Conservation (phyloP, 2,113 vertebrate genomes). For the Chitala chitala region DNA sequence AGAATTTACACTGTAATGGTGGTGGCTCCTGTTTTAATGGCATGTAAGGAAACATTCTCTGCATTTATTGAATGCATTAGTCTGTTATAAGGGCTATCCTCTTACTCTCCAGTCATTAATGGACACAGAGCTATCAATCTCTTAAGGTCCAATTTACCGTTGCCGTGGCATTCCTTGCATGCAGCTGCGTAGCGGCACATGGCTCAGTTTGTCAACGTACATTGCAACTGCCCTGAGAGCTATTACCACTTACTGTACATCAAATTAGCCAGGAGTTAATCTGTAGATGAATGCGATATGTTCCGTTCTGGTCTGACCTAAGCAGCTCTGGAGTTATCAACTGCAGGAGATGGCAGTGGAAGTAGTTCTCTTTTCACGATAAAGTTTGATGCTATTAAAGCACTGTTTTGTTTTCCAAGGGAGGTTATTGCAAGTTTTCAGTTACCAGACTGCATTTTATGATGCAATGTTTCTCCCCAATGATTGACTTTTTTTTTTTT, state of each 20-base stretch:
- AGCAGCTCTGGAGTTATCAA: neutral
- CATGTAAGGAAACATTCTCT: neutral
- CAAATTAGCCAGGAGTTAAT: constrained; percentile 8
- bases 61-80: constrained; percentile 3
- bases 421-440: too few species aligned
- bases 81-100: neutral
- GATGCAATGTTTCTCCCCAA: too few species aligned
- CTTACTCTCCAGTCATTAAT: neutral
- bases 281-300: neutral
- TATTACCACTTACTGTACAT: neutral
- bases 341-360: neutral
- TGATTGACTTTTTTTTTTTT: too few species aligned
- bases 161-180: neutral
- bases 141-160: neutral
- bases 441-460: too few species aligned
- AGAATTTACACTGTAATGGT: neutral
- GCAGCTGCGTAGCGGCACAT: neutral
- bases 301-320: neutral
- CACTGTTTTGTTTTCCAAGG: too few species aligned
- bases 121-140: neutral
- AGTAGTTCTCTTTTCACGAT: neutral
- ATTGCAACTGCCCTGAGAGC: neutral
- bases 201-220: neutral
- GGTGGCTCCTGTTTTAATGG: constrained; percentile 1
- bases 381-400: neutral